Base-by-base conservation (phyloP, 2,888 invertebrate genomes). In the Cenopis cana region DNA sequence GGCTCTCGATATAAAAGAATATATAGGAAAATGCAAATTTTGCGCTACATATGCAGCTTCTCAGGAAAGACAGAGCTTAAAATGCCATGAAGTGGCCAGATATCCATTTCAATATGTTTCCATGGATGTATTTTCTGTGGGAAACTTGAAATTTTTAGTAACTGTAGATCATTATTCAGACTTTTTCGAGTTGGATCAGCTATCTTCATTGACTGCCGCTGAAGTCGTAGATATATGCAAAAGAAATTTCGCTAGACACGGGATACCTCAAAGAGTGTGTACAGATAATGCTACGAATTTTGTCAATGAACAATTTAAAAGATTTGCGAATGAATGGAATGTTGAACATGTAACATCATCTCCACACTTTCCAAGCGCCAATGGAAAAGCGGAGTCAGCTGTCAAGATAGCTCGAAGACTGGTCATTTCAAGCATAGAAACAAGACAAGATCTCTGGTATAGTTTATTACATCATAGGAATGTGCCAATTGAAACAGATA, bases 261-360 rank as follows among this genome's bases (percentile, higher is more conserved):
- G 36, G 10, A 38, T 10, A 2, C 36, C 36, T 38, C 36, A 38
- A 11, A 50, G 50, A 50, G 50, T 50, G 4, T 50, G 50, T 17
- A 17, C 50, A 50, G 50, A 50, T 18, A 50, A 50, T 18, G 50
- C 50, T 6, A 50, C 50, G 9, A 50, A 50, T 18, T 50, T 50
- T 18, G 17, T 17, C 5, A 50, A 50, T 50, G 18, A 50, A 4
- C 10, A 17, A 50, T 50, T 50, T 17, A 50, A 50, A 17, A 50
- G 17, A 17, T 50, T 50, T 50, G 50, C 18, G 18, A 18, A 50
- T 18, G 2, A 10, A 18, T 50, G 50, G 50, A 50, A 50, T 17
- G 9, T 50, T 50, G 50, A 50, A 18, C 50, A 50, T 50, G 50
- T 50, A 17, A 18, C 50, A 4, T 50, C 50, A 50, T 50, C 50